A percentile compares a stretch with the other conserved stretches of the same genome.
Conservation (phyloP, 2,888 invertebrate species). For the Homarus gammarus region DNA sequence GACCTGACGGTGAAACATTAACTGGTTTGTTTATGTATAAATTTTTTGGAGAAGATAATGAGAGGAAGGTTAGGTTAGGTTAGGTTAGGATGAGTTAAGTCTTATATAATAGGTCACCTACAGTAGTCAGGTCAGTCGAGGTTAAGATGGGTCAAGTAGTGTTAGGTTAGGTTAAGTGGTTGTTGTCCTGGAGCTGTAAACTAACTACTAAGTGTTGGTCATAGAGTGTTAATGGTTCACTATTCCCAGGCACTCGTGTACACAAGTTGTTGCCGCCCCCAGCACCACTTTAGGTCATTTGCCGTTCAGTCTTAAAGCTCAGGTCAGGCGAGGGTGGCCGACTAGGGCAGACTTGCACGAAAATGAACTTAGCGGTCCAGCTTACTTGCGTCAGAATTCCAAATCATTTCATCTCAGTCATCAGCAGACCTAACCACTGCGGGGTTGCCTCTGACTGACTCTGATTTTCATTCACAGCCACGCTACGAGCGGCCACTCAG, state of each 20-base stretch:
- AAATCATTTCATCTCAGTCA: conserved; percentile 31
- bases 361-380: conserved; percentile 22
- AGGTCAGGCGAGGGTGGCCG: neutral
- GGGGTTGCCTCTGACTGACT: conserved; percentile 56
- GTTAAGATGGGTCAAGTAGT: too few relatives aligned
- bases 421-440: conserved; percentile 44
- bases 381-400: conserved; percentile 35
- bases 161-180: too few relatives aligned
- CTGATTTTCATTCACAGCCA: conserved; percentile 76
- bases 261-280: too few relatives aligned
- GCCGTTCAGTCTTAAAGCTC: conserved; percentile 9
- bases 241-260: neutral
- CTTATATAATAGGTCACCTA: too few relatives aligned
- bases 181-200: too few relatives aligned
- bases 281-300: neutral
- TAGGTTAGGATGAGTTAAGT: too few relatives aligned
- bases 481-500: conserved; percentile 70
- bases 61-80: too few relatives aligned
- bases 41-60: too few relatives aligned
- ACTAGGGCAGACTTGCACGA: neutral
- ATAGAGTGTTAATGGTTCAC: neutral
- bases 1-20: too few relatives aligned
- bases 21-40: too few relatives aligned
- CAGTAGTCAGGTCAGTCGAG: too few relatives aligned
- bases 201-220: too few relatives aligned